Evolutionary conservation across 2,113 vertebrate genomes (phyloP), one percentile per base, ranked within the genome.

Genomic region (Nothocercus nigrocapillus): DNA sequence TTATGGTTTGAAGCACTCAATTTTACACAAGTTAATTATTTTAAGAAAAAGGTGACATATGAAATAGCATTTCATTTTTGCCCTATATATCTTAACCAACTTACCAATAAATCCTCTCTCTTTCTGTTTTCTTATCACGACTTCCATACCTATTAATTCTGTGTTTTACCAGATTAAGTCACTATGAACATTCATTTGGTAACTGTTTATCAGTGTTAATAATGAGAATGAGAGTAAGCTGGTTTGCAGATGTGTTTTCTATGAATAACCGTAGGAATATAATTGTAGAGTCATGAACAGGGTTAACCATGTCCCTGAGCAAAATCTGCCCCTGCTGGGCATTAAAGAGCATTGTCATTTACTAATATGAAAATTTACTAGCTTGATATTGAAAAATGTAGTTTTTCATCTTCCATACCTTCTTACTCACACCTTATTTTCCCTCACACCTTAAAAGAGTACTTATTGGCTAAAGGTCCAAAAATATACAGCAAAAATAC

Each of bases 61-160:
- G 82, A 96, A 95, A 67, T 27, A 86, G 27, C 5, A 7, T 94
- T 94, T 90, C 18, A 86, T 86, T 97, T 96, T 87, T 80, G 53
- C 14, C 22, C 64, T 53, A 45, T 53, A 56, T 25, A 62, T 79
- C 63, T 93, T 88, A 94, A 89, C 47, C 51, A 5, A 63, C 82
- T 44, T 21, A 80, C 62, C 64, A 78, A 30, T 45, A 49, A 92
- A 74, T 72, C 70, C 7, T 86, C 13, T 73, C 56, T 70, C 34
- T 47, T 19, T 47, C 74, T 42, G 81, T 77, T 74, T 70, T 42
- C 63, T 82, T 77, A 62, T 92, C 66, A 45, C 34, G 58, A 2
- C 11, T 92, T 82, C 74, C 49, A 30, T 63, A 59, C 24, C 14
- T 89, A 38, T 67, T 75, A 85, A 73, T 93, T 87, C 62, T 73